Evolutionary conservation across 2,113 vertebrate genomes (phyloP), one percentile per base, ranked within the genome.

Genomic region (Girardinichthys multiradiatus): DNA sequence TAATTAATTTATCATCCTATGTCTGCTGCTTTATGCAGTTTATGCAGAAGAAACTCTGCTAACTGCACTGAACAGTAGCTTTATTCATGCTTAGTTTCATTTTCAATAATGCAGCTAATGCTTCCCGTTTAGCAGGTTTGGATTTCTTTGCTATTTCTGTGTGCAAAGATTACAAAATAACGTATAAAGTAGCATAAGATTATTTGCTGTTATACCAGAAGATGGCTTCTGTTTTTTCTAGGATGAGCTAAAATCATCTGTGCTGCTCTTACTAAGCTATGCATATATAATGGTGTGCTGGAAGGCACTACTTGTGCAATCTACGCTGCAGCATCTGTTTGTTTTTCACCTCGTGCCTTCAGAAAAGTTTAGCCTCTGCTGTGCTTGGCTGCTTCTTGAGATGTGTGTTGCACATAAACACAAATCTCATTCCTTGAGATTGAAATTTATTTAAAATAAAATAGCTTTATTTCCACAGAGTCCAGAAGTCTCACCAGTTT

Each of bases 271-370:
- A 82, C 70, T 86, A 48, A 74, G 29, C 76, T 82, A 63, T 87
- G 85, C 84, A 88, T 84, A 80, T 76, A 81, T 90, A 89, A 87
- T 79, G 84, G 66, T 72, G 79, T 51, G 83, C 85, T 84, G 78
- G 31, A 17, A 87, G 85, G 81, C 85, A 86, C 72, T 57, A 79
- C 74, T 76, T 28, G 14, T 19, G 67, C 81, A 78, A 77, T 86
- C 84, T 75, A 33, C 66, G 57, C 79, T 68, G 68, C n/a, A 73
- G 68, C 70, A 4, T 54, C 73, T 75, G 39, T 31, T 42, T 35
- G 39, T 62, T 87, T 28, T 57, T 73, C 79, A 68, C 21, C 57
- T 0, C 8, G 19, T 10, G n/a, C 64, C 51, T 51, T 33, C 30
- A 72, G 59, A 51, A 66, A 64, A 45, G 11, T 69, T 48, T 57